Evolutionary conservation across 2,888 invertebrate genomes (phyloP).

Genomic region (Abrostola tripartita): DNA sequence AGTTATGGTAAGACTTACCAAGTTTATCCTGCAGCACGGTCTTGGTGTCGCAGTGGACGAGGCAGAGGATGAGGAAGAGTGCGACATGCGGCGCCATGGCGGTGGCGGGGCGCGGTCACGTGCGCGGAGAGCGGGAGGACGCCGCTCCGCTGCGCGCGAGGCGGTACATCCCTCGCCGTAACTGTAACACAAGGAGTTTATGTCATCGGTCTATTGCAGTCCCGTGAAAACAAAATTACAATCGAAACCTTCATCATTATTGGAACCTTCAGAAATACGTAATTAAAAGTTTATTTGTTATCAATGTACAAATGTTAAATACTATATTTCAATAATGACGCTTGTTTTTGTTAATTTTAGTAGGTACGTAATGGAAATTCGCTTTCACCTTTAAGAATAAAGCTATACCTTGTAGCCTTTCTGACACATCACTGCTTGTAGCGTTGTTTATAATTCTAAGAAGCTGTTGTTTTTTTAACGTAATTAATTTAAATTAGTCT

Average conservation of each 20-base stretch:
- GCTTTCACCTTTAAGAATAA: not conserved
- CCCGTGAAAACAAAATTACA: too few relatives aligned
- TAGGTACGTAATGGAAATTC: conserved; percentile 3
- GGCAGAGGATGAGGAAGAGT: conserved; percentile 78
- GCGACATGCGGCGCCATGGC: conserved; percentile 79
- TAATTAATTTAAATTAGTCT: too few relatives aligned
- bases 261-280: not conserved
- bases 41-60: conserved; percentile 84
- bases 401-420: too few relatives aligned
- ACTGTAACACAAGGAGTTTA: conserved; percentile 43
- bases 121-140: conserved; percentile 40
- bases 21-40: conserved; percentile 83
- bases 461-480: too few relatives aligned
- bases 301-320: not conserved
- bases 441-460: too few relatives aligned
- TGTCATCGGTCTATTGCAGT: too few relatives aligned
- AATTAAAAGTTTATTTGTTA: not conserved
- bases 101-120: conserved; percentile 63
- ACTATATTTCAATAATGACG: not conserved
- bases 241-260: too few relatives aligned
- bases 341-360: not conserved
- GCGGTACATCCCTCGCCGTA: conserved; percentile 46
- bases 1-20: conserved; percentile 66
- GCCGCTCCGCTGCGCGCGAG: conserved; percentile 56
- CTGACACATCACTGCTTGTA: too few relatives aligned